phyloP scores from a whole-genome alignment of 2,797 vertebrate genomes.

The Ibycter americanus region DNA sequence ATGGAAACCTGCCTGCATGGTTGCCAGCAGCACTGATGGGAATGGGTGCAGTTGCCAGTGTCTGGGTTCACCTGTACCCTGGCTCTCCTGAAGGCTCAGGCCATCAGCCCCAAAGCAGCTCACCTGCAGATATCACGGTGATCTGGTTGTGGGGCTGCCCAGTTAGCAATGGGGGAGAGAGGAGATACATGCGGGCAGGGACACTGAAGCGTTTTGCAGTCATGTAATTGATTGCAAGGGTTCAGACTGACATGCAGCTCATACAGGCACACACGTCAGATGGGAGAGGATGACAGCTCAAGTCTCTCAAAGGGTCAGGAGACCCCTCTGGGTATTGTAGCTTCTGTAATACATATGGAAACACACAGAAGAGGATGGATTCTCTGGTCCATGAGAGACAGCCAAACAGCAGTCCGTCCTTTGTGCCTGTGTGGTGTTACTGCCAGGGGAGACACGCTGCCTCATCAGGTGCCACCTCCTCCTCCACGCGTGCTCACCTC shows the following conservation, averaged over 20 bases:
- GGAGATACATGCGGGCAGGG: fast-evolving
- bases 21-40: background rate
- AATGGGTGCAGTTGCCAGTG: fast-evolving
- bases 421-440: background rate
- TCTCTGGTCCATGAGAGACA: background rate
- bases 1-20: background rate
- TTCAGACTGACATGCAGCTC: fast-evolving
- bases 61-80: too few species aligned
- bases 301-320: background rate
- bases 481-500: fast-evolving
- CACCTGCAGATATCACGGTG: background rate
- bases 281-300: background rate
- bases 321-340: background rate
- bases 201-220: background rate
- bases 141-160: background rate
- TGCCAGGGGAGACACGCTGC: background rate
- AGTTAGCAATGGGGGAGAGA: background rate
- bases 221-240: fast-evolving
- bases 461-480: background rate
- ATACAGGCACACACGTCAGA: too few species aligned
- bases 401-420: background rate
- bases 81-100: background rate
- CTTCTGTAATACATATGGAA: background rate
- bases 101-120: background rate
- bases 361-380: background rate